phyloP scores from a whole-genome alignment of 2,113 vertebrate species.

The Urocitellus parryii region DNA sequence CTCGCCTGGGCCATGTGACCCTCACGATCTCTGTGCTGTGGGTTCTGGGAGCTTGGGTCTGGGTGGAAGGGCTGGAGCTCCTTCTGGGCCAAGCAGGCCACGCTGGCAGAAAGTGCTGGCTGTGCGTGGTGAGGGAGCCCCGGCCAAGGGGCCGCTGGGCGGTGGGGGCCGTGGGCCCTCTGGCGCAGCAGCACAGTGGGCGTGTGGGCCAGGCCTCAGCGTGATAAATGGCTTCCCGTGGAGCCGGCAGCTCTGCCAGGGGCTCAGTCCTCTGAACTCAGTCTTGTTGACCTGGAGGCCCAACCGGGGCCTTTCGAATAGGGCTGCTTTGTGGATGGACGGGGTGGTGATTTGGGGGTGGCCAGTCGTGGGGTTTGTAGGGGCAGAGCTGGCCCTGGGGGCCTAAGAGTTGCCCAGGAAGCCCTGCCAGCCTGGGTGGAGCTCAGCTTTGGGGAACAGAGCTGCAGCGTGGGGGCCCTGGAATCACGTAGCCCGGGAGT shows the following conservation, averaged over 20 bases:
- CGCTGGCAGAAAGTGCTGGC: not conserved
- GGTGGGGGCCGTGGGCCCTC: not conserved
- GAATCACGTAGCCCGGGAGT: not conserved
- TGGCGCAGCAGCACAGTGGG: not conserved
- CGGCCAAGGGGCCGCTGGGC: not conserved
- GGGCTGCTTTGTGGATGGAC: not conserved
- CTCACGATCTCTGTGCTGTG: no score
- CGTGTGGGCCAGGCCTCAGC: not conserved
- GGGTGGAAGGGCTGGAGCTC: not conserved
- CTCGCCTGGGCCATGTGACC: accelerated
- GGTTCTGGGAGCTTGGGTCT: no score
- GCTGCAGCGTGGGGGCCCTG: not conserved
- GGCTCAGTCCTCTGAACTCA: not conserved
- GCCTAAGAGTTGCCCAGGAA: not conserved
- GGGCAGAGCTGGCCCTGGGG: not conserved
- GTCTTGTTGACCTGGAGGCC: slow-evolving; percentile 3
- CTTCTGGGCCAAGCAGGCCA: not conserved
- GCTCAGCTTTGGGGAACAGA: not conserved
- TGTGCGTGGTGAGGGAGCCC: not conserved
- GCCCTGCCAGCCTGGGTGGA: not conserved
- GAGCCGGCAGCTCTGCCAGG: not conserved
- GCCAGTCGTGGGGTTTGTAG: accelerated
- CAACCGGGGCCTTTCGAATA: not conserved
- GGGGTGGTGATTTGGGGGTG: not conserved
- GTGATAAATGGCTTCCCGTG: not conserved